A percentile compares a stretch with the other conserved stretches of the same genome.
These are phyloP conservation scores for Cyprinodon tularosa DNA, from an alignment of 2,113 vertebrate genomes.

Conservation along the genomic window DNA sequence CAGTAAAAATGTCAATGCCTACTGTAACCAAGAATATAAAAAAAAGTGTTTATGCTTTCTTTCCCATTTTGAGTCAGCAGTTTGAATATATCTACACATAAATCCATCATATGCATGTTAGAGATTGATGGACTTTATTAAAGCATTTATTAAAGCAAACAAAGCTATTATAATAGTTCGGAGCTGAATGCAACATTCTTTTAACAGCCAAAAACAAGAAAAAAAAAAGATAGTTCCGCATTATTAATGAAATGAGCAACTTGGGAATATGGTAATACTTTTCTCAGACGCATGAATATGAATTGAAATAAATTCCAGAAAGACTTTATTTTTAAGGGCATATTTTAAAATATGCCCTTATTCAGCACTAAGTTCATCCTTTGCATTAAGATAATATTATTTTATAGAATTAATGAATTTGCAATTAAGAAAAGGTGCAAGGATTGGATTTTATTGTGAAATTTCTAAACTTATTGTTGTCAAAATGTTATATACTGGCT, in stretches of 20 bases:
- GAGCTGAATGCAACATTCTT: slow-evolving; percentile 8
- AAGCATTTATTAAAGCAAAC: neutral
- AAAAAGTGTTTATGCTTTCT: slow-evolving; percentile 8
- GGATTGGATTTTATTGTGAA: too few relatives aligned
- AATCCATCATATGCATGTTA: slow-evolving; percentile 9
- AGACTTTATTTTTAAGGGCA: too few relatives aligned
- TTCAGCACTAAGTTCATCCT: too few relatives aligned
- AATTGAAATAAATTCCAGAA: too few relatives aligned
- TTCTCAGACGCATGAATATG: neutral
- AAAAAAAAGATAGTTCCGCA: neutral
- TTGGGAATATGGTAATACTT: neutral
- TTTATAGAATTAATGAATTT: too few relatives aligned
- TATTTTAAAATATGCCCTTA: too few relatives aligned
- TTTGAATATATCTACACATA: neutral
- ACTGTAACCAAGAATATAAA: slow-evolving; percentile 6
- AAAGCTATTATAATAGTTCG: slow-evolving; percentile 7
- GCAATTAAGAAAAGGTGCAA: too few relatives aligned
- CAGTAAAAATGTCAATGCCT: slow-evolving; percentile 7
- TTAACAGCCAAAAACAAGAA: neutral
- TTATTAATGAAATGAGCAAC: slow-evolving; percentile 2
- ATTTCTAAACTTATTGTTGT: too few relatives aligned
- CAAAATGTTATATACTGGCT: too few relatives aligned
- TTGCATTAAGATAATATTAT: too few relatives aligned
- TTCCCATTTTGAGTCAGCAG: slow-evolving; percentile 5
- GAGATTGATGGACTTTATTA: slow-evolving; percentile 17